Conservation (phyloP, 2,888 invertebrate species). For the Torymus aiolomorphi region DNA sequence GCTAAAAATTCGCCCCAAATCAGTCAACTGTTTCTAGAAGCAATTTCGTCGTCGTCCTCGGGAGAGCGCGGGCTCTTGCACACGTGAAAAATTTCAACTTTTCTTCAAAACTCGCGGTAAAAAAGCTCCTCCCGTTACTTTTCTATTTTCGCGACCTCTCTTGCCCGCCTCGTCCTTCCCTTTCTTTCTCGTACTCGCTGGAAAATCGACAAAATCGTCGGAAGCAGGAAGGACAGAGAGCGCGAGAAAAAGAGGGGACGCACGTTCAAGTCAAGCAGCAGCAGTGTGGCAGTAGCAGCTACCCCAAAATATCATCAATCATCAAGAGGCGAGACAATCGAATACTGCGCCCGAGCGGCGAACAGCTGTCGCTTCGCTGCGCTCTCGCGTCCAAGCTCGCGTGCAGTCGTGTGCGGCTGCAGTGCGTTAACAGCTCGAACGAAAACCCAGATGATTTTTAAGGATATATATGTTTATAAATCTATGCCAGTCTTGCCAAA, state of each 20-base stretch:
- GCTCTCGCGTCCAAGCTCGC: slow-evolving; percentile 44
- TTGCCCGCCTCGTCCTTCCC: not conserved
- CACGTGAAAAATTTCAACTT: slow-evolving; percentile 45
- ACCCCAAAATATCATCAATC: slow-evolving; percentile 80
- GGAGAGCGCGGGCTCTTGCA: not conserved
- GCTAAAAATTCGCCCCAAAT: slow-evolving; percentile 36
- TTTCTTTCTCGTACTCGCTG: not conserved
- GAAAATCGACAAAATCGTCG: slow-evolving; percentile 51
- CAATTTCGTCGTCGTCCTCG: slow-evolving; percentile 26
- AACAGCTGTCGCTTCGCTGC: slow-evolving; percentile 79
- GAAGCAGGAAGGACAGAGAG: slow-evolving; percentile 43
- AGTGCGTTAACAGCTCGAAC: not conserved
- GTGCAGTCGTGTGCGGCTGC: not conserved
- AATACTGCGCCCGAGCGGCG: slow-evolving; percentile 75
- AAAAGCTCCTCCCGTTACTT: slow-evolving; percentile 42
- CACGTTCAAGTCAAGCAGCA: slow-evolving; percentile 66
- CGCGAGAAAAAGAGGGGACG: slow-evolving; percentile 16
- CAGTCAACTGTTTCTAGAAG: slow-evolving; percentile 27
- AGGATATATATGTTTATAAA: not conserved
- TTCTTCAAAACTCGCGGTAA: slow-evolving; percentile 18
- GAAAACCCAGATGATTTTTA: slow-evolving; percentile 40
- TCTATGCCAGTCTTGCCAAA: not conserved
- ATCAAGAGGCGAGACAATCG: slow-evolving; percentile 78
- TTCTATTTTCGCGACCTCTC: slow-evolving; percentile 38
- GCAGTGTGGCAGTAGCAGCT: slow-evolving; percentile 56